Percentiles rank a stretch among this genome's conserved stretches.
Conservation (phyloP, 2,888 invertebrate genomes). For the Peribatodes rhomboidaria region DNA sequence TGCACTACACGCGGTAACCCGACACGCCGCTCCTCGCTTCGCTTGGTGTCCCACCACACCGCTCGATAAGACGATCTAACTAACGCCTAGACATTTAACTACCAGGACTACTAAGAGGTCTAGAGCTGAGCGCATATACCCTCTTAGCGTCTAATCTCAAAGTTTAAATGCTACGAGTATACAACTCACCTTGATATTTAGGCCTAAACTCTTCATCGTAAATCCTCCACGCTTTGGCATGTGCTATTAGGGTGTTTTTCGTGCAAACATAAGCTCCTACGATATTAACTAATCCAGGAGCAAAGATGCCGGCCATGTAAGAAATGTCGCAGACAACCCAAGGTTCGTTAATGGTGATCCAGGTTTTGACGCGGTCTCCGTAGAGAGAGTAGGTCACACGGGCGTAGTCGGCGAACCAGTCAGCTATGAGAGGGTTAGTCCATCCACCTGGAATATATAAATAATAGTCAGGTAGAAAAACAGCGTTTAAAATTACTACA, state of each 20-base stretch:
- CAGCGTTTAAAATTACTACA: no score
- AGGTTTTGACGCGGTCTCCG: constrained; percentile 55
- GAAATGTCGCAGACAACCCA: constrained; percentile 27
- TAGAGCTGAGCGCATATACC: no score
- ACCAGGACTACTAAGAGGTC: no score
- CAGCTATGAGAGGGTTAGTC: constrained; percentile 51
- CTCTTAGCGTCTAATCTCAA: no score
- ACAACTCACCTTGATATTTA: constrained; percentile 46
- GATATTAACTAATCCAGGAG: constrained; percentile 28
- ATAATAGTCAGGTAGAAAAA: no score
- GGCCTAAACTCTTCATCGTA: constrained; percentile 49
- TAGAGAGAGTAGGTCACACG: constrained; percentile 48
- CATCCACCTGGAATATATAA: constrained; percentile 54
- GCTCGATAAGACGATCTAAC: no score
- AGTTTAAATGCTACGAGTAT: not conserved
- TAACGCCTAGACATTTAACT: no score
- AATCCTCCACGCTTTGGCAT: constrained; percentile 52
- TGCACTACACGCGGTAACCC: no score
- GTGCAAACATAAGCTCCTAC: constrained; percentile 35
- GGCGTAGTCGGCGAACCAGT: constrained; percentile 55
- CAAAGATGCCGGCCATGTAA: constrained; percentile 53
- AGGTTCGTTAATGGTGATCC: constrained; percentile 53
- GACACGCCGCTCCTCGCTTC: no score
- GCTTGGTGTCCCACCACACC: no score
- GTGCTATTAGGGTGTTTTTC: constrained; percentile 44